phyloP scores from a whole-genome alignment of 2,888 invertebrate species.

The Bembecia ichneumoniformis region DNA sequence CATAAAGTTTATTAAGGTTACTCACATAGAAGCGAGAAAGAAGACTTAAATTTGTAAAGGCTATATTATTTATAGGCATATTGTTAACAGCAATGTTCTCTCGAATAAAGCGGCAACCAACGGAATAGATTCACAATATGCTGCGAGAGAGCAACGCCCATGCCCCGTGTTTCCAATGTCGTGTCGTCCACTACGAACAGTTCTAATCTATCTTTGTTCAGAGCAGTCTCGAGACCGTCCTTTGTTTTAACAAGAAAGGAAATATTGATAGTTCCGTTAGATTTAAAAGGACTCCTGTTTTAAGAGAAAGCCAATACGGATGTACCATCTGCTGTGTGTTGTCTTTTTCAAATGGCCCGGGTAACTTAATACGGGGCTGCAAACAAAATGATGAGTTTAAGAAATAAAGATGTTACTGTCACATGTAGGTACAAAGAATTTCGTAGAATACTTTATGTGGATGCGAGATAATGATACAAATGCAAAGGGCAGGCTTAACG shows the following conservation, averaged over 20 bases:
- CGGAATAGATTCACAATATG: slow-evolving; percentile 27
- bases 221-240: slow-evolving; percentile 42
- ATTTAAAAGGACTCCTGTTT: slow-evolving; percentile 67
- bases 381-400: slow-evolving; percentile 35
- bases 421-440: slow-evolving; percentile 39
- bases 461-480: slow-evolving; percentile 36
- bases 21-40: too few species aligned
- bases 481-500: slow-evolving; percentile 43
- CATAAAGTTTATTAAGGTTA: too few species aligned
- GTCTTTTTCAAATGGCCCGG: slow-evolving; percentile 61
- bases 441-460: slow-evolving; percentile 33
- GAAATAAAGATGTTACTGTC: slow-evolving; percentile 42
- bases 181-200: slow-evolving; percentile 32
- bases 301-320: slow-evolving; percentile 67
- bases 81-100: too few species aligned
- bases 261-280: slow-evolving; percentile 64
- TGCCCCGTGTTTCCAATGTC: slow-evolving; percentile 20
- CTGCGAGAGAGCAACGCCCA: slow-evolving; percentile 20
- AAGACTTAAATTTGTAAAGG: too few species aligned
- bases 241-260: slow-evolving; percentile 57
- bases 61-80: too few species aligned
- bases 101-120: slow-evolving; percentile 15
- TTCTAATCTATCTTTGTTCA: slow-evolving; percentile 59
- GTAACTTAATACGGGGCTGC: slow-evolving; percentile 48
- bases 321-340: slow-evolving; percentile 62